These are phyloP conservation scores for Coecobrya sp. DNA, from an alignment of 2,888 invertebrate genomes.

Conservation along the genomic window DNA sequence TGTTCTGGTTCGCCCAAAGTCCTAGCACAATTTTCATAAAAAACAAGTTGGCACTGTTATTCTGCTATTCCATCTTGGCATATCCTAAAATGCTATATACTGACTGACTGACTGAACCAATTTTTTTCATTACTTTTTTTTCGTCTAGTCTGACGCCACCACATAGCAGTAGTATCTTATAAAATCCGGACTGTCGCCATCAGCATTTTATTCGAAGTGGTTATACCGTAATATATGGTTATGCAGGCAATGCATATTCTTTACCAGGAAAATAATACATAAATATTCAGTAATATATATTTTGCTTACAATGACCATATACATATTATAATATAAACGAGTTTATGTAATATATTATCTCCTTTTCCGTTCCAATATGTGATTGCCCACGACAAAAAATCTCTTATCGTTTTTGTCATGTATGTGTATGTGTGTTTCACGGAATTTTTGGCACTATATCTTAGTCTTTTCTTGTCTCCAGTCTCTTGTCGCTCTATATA, in stretches of 20 bases:
- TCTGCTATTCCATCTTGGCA: neutral
- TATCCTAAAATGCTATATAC: neutral
- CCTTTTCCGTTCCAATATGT: too few species aligned
- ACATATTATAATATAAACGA: neutral
- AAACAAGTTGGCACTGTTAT: conserved; percentile 59
- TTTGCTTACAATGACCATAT: neutral
- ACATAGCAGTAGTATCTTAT: neutral
- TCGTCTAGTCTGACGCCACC: conserved; percentile 61
- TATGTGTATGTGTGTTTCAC: conserved; percentile 32
- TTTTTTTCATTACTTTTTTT: conserved; percentile 53
- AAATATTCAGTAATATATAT: too few species aligned
- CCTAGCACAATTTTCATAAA: conserved; percentile 55
- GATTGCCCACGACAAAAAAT: neutral
- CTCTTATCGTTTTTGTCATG: conserved; percentile 19
- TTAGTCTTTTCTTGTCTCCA: neutral
- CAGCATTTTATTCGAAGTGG: conserved; percentile 12
- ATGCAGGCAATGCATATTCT: too few species aligned
- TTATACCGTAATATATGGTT: too few species aligned
- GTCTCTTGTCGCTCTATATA: neutral
- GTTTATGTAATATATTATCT: neutral
- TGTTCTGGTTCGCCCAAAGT: neutral
- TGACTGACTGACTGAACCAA: neutral
- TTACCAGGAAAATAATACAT: too few species aligned
- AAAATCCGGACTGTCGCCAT: conserved; percentile 31
- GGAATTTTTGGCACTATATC: conserved; percentile 55